Percentiles rank a stretch among this genome's conserved stretches.
phyloP scores from a whole-genome alignment of 1,140 invertebrate genomes.

The Mycetomoellerius zeteki region DNA sequence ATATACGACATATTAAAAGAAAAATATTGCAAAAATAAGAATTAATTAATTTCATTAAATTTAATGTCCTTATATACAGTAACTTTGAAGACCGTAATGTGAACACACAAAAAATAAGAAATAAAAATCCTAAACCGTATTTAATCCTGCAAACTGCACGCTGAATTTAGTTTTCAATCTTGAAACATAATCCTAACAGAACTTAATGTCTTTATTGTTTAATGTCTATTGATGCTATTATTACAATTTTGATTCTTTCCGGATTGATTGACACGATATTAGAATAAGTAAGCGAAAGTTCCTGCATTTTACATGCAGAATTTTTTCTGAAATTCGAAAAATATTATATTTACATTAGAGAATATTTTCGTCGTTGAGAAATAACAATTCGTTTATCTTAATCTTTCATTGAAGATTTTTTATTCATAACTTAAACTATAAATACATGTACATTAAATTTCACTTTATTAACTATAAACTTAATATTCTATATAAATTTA shows the following conservation, averaged over 20 bases:
- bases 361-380: neutral
- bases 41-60: neutral
- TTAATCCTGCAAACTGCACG: too few relatives aligned
- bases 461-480: too few relatives aligned
- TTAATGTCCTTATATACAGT: neutral
- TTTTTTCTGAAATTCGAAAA: neutral
- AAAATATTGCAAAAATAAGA: neutral
- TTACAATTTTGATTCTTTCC: neutral
- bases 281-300: neutral
- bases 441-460: too few relatives aligned
- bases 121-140: too few relatives aligned
- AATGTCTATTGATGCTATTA: neutral
- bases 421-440: neutral
- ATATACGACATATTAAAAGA: neutral
- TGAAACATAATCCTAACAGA: too few relatives aligned
- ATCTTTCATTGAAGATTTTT: neutral
- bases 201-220: neutral
- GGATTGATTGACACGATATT: neutral
- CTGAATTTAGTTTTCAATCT: too few relatives aligned
- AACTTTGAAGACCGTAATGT: too few relatives aligned
- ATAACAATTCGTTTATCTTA: neutral
- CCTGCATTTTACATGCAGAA: neutral
- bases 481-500: too few relatives aligned
- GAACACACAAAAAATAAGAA: too few relatives aligned
- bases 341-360: neutral